Evolutionary conservation across 2,797 vertebrate genomes (phyloP).

Genomic region (Cirrhinus mrigala): DNA sequence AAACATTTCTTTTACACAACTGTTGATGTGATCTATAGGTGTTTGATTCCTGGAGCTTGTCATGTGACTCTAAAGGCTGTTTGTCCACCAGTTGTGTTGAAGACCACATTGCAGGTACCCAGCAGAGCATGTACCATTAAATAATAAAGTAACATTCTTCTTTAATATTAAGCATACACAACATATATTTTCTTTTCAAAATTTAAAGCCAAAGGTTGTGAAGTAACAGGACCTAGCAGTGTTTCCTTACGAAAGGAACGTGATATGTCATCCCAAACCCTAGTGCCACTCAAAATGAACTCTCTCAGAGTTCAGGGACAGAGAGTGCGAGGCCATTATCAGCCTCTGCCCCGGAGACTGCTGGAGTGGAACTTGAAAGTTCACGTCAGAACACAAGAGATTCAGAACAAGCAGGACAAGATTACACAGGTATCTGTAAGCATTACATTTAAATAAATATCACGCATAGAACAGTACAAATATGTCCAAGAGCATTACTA

Average conservation of each 20-base stretch:
- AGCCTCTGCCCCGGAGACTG: conserved; percentile 68
- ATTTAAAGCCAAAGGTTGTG: conserved; percentile 26
- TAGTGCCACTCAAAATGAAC: conserved; percentile 50
- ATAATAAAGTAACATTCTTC: background rate
- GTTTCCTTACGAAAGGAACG: conserved; percentile 42
- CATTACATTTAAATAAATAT: background rate
- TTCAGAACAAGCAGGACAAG: conserved; percentile 62
- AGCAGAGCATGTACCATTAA: conserved; percentile 14
- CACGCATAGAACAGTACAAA: background rate
- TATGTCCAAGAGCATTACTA: background rate
- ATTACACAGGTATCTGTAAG: conserved; percentile 72
- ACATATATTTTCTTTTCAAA: conserved; percentile 30
- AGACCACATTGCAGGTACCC: conserved; percentile 44
- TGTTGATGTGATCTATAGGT: conserved; percentile 65
- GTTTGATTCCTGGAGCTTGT: conserved; percentile 72
- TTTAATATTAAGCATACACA: background rate
- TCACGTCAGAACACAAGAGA: conserved; percentile 66
- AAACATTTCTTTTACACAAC: background rate
- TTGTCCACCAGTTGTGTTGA: conserved; percentile 2
- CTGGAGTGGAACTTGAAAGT: conserved; percentile 77
- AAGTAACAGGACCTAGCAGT: background rate
- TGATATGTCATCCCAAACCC: conserved; percentile 46
- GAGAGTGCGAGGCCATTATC: conserved; percentile 71
- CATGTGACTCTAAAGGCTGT: conserved; percentile 58
- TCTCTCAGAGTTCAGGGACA: conserved; percentile 67